Conservation (phyloP, 2,797 vertebrate species). For the Linurgus olivaceus region DNA sequence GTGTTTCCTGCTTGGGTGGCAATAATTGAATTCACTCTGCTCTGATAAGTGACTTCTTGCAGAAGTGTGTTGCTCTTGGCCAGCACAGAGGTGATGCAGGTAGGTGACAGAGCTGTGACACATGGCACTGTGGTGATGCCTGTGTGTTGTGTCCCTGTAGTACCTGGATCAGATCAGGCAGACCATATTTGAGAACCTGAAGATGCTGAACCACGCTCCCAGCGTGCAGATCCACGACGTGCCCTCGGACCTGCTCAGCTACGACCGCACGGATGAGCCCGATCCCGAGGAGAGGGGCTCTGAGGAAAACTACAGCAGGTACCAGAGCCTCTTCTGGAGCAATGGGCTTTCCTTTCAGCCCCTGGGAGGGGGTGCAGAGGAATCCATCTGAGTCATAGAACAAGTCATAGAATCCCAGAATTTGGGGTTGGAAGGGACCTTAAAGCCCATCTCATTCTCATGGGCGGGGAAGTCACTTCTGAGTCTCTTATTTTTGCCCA, state of each 20-base stretch:
- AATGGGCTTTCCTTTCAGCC: not conserved
- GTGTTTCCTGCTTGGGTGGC: not conserved
- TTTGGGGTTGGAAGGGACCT: not conserved
- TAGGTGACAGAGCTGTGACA: not conserved
- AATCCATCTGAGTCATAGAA: not conserved
- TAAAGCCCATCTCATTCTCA: not conserved
- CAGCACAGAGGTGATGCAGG: not conserved
- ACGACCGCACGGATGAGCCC: conserved; percentile 91
- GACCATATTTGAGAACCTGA: conserved; percentile 96
- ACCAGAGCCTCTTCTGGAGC: not conserved
- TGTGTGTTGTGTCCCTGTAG: conserved; percentile 60
- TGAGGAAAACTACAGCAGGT: conserved; percentile 95
- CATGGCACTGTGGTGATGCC: not conserved
- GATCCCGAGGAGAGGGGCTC: conserved; percentile 92
- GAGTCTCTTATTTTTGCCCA: not conserved
- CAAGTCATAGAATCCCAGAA: not conserved
- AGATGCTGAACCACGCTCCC: conserved; percentile 97
- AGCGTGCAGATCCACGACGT: conserved; percentile 98
- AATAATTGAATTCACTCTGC: not conserved
- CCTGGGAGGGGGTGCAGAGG: not conserved
- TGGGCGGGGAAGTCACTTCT: not conserved
- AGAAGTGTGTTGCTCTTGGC: not conserved
- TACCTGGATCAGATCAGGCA: conserved; percentile 98
- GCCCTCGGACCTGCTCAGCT: conserved; percentile 92
- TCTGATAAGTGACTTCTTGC: not conserved